phyloP scores from a whole-genome alignment of 2,797 vertebrate species.

The Lateolabrax maculatus region DNA sequence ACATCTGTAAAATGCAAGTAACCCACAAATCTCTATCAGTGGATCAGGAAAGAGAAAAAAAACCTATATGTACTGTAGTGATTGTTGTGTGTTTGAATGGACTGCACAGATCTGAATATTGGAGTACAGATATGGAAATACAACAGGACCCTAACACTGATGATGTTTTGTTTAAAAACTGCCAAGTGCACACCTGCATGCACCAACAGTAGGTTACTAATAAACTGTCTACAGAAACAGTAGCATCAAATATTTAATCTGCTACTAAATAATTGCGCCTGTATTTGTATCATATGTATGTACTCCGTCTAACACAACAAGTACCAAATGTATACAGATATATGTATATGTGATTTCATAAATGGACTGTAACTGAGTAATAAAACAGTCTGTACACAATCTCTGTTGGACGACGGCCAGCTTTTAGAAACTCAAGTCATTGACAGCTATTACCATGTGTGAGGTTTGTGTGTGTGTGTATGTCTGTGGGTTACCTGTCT shows the following conservation, averaged over 20 bases:
- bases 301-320: neutral
- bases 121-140: neutral
- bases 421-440: neutral
- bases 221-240: neutral
- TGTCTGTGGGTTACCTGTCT: slow-evolving; percentile 90
- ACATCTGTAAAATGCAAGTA: neutral
- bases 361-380: neutral
- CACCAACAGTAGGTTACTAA: neutral
- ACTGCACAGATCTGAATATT: neutral
- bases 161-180: neutral
- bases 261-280: neutral
- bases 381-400: neutral
- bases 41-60: neutral
- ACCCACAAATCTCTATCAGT: neutral
- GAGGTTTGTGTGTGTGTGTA: slow-evolving; percentile 1
- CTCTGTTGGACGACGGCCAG: neutral
- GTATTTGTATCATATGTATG: too few relatives aligned
- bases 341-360: neutral
- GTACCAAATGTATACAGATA: neutral
- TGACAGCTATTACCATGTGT: neutral
- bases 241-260: neutral
- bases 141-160: neutral
- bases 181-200: neutral
- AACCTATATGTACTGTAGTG: neutral
- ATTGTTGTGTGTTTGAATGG: neutral